Evolutionary conservation across 1,140 invertebrate genomes (phyloP).

Genomic region (Gyrodactylus salaris): DNA sequence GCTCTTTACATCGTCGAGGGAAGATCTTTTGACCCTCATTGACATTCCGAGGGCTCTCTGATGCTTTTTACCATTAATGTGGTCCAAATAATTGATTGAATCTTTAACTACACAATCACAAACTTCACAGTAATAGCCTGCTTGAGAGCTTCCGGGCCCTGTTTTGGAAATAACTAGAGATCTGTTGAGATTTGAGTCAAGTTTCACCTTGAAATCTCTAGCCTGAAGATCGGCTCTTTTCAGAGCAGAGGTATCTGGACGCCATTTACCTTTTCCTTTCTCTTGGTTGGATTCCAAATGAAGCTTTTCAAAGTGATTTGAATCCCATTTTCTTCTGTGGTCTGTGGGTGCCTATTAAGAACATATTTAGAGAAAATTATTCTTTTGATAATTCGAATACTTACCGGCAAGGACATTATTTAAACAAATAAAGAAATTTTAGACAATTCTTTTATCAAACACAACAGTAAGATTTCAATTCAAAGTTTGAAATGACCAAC

Average conservation of each 20-base stretch:
- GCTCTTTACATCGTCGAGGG: slow-evolving; percentile 13
- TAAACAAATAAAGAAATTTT: too few species aligned
- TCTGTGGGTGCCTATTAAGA: background rate
- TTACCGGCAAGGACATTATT: too few species aligned
- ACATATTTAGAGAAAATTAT: too few species aligned
- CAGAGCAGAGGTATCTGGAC: background rate
- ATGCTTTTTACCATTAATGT: slow-evolving; percentile 99
- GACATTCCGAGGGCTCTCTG: slow-evolving; percentile 94
- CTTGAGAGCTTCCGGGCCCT: background rate
- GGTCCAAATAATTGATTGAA: slow-evolving; percentile 91
- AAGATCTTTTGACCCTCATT: slow-evolving; percentile 81
- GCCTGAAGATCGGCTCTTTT: background rate
- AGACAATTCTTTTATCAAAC: too few species aligned
- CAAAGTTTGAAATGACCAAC: too few species aligned
- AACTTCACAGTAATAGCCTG: slow-evolving; percentile 75
- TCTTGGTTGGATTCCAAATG: background rate
- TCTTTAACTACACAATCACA: slow-evolving; percentile 98
- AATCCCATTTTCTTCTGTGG: background rate
- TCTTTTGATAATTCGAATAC: too few species aligned
- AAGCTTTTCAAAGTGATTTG: background rate
- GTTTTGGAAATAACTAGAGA: slow-evolving; percentile 3
- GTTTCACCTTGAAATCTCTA: background rate
- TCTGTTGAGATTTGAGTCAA: slow-evolving; percentile 6
- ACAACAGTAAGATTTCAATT: too few species aligned
- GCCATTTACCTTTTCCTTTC: background rate